Conservation (phyloP, 2,888 invertebrate species). For the Trachelus tabidus region DNA sequence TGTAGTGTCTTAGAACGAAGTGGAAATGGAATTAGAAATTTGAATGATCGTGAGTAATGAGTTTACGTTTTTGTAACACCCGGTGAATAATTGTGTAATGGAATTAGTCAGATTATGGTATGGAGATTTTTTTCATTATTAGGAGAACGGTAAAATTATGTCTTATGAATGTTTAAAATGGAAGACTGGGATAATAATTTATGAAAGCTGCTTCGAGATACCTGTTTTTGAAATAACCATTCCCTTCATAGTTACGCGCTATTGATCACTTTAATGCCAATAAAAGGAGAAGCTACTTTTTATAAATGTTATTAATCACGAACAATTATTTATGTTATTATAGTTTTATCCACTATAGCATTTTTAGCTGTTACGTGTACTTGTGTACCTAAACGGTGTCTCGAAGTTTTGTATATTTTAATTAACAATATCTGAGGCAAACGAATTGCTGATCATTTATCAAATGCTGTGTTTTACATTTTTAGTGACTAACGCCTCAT, state of each 20-base stretch:
- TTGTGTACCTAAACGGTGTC: slow-evolving; percentile 35
- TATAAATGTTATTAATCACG: slow-evolving; percentile 25
- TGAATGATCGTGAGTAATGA: not conserved
- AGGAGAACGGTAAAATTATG: not conserved
- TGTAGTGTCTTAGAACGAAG: not conserved
- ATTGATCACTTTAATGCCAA: slow-evolving; percentile 32
- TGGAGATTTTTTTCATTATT: no score
- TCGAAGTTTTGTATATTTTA: not conserved
- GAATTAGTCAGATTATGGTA: not conserved
- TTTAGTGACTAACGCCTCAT: not conserved
- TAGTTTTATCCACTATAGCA: not conserved
- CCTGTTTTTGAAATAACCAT: not conserved
- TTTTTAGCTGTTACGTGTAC: slow-evolving; percentile 30
- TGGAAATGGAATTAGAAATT: not conserved
- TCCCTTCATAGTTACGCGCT: slow-evolving; percentile 13
- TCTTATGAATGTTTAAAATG: not conserved
- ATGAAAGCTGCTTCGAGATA: slow-evolving; percentile 28
- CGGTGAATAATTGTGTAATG: not conserved
- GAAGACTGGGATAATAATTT: slow-evolving; percentile 2
- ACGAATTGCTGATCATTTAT: not conserved
- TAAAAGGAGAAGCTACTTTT: slow-evolving; percentile 34
- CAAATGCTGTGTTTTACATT: not conserved
- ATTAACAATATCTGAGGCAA: not conserved
- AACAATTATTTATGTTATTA: not conserved
- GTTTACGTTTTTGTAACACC: not conserved